These are phyloP conservation scores for Diabrotica virgifera DNA, from an alignment of 1,140 invertebrate species.

Conservation along the genomic window DNA sequence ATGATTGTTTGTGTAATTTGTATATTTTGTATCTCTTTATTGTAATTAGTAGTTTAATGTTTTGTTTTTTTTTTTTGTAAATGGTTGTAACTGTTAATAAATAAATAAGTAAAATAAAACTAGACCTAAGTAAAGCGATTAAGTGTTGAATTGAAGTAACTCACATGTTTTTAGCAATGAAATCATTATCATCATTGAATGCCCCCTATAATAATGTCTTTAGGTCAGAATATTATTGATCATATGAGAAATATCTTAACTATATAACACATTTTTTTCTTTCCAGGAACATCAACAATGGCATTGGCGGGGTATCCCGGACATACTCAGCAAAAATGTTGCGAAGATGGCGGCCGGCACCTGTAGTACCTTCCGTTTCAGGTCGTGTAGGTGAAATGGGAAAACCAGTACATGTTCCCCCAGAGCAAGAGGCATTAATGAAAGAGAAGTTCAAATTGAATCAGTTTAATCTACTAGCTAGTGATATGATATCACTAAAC, in stretches of 20 bases:
- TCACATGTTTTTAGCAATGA: too few relatives aligned
- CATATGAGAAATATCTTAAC: neutral
- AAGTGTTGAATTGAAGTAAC: too few relatives aligned
- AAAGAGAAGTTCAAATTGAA: conserved; percentile 96
- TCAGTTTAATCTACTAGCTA: conserved; percentile 97
- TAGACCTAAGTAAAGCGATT: too few relatives aligned
- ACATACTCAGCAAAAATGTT: conserved; percentile 55
- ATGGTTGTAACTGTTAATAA: too few relatives aligned
- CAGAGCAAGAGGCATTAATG: conserved; percentile 80
- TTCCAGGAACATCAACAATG: neutral
- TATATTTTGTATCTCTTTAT: too few relatives aligned
- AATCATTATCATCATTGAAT: too few relatives aligned
- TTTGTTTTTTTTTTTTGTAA: too few relatives aligned
- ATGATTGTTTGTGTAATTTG: too few relatives aligned
- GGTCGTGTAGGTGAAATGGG: conserved; percentile 84
- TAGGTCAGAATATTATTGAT: neutral
- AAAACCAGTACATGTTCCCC: conserved; percentile 80
- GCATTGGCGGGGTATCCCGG: conserved; percentile 16
- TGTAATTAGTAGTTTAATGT: too few relatives aligned
- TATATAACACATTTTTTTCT: neutral
- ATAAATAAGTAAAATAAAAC: too few relatives aligned
- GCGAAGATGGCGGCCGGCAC: conserved; percentile 70
- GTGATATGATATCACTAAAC: conserved; percentile 96
- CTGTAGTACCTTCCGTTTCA: conserved; percentile 62
- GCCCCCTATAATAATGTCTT: neutral